Base-by-base conservation (phyloP, 2,797 vertebrate species). In the Acanthornis magna region DNA sequence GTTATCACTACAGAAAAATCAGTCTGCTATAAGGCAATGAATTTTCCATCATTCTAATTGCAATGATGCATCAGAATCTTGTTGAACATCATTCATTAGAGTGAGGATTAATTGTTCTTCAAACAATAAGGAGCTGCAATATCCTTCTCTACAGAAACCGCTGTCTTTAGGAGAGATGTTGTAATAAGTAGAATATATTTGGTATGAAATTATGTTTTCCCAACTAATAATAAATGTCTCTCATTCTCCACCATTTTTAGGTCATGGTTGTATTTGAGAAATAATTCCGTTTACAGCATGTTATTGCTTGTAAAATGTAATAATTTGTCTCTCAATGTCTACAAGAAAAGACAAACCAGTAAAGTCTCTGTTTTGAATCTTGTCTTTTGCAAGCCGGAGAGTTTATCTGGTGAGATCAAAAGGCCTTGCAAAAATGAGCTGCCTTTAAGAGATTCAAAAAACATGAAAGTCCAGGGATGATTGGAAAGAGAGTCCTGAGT, bases 141-240 rank as follows among this genome's bases (percentile, higher is more conserved):
- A 36, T 22, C 40, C 25, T 65, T 67, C 74, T 76, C 42, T 54
- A 11, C 6, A 25, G 58, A 61, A 77, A 78, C 5, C 13, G 66
- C 27, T 54, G 9, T 57, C n/a, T 73, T 68, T 42, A 3, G 4
- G 7, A 42, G 15, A 7, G 10, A 27, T 17, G 18, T 8, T 16
- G 4, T 68, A 36, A 27, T 55, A 58, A 25, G 3, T 27, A 48
- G 16, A 71, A 34, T 5, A 3, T 30, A 50, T 26, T 23, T 30
- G 3, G 1, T 38, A 19, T 45, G 12, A 85, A 71, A 53, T 11
- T 0, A 6, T 5, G 4, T 25, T 20, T 48, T 45, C 4, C 5
- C 4, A 36, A 5, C 3, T 38, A 71, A 45, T 30, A 40, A 29
- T 25, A 45, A 84, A 40, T 13, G 3, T 10, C 6, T 80, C 11